These are phyloP conservation scores for Orthonychiurus folsomi DNA, from an alignment of 2,888 invertebrate genomes.

Conservation along the genomic window DNA sequence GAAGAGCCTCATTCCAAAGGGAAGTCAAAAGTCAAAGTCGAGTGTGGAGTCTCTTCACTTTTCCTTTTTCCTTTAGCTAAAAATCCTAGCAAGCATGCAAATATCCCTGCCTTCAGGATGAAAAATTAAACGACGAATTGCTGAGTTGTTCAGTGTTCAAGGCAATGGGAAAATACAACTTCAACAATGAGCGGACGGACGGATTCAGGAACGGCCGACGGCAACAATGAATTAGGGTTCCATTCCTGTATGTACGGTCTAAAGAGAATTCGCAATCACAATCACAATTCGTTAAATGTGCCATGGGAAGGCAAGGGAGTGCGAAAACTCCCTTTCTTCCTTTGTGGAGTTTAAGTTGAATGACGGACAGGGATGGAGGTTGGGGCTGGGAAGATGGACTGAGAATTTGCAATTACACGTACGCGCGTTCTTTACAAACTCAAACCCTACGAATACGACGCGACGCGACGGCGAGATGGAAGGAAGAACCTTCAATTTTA, in stretches of 20 bases:
- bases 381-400: too few species aligned
- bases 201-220: too few species aligned
- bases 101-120: neutral
- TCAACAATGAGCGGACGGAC: too few species aligned
- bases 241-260: neutral
- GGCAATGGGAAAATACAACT: neutral
- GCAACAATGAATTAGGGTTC: neutral
- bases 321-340: neutral
- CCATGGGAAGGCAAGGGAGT: neutral
- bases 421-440: too few species aligned
- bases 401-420: too few species aligned
- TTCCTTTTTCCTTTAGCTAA: neutral
- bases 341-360: too few species aligned
- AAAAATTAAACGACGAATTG: neutral
- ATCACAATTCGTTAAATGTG: neutral
- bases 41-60: neutral
- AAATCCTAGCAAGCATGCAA: neutral
- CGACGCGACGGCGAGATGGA: neutral
- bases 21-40: neutral
- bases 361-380: too few species aligned
- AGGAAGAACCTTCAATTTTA: neutral
- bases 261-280: neutral
- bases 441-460: neutral
- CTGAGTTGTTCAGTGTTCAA: neutral
- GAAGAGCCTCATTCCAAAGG: neutral